Percentiles rank a stretch among this genome's conserved stretches.
These are phyloP conservation scores for Corythaeola cristata DNA, from an alignment of 2,113 vertebrate genomes.

Conservation along the genomic window DNA sequence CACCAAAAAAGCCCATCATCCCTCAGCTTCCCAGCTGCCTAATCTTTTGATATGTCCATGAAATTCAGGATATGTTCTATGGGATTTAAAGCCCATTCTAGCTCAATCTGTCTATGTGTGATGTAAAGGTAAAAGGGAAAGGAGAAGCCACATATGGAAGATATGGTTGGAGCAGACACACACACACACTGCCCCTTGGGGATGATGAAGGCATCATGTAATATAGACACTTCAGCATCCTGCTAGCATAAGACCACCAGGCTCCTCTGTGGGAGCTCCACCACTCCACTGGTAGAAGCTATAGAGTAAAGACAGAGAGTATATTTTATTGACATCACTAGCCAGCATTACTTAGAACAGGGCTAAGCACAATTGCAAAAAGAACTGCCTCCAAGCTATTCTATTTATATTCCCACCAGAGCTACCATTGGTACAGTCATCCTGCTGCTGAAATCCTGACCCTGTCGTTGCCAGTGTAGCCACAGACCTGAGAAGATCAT, in stretches of 20 bases:
- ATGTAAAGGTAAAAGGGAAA: not conserved
- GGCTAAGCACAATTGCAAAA: conserved; percentile 22
- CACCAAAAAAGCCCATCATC: not conserved
- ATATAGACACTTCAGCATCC: not conserved
- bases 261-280: not conserved
- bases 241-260: not conserved
- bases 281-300: not conserved
- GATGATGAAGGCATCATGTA: not conserved
- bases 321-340: conserved; percentile 20
- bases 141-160: not conserved
- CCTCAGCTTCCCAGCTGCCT: not conserved
- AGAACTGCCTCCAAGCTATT: conserved; percentile 54
- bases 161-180: not conserved
- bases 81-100: not conserved
- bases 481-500: conserved; percentile 19
- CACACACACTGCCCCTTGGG: not conserved
- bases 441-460: conserved; percentile 46
- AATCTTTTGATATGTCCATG: not conserved
- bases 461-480: conserved; percentile 3
- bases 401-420: conserved; percentile 54
- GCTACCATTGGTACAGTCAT: conserved; percentile 38
- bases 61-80: not conserved
- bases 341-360: conserved; percentile 46
- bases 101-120: not conserved
- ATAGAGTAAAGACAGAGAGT: not conserved